phyloP scores from a whole-genome alignment of 2,113 vertebrate species.

The Microtus montanus region DNA sequence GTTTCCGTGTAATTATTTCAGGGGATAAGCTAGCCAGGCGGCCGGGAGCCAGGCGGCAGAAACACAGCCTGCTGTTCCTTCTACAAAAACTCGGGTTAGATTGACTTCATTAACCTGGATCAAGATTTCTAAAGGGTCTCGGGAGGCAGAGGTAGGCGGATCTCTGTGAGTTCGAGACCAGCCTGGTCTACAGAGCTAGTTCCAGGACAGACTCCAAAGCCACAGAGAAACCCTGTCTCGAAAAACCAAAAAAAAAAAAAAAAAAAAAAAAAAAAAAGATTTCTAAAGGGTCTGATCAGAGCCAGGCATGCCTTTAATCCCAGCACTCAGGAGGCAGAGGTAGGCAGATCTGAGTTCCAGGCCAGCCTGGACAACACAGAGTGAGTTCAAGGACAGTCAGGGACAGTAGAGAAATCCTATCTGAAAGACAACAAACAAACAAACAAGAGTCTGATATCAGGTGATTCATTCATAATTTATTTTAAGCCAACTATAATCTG shows the following conservation, averaged over 20 bases:
- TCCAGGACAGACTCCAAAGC: too few relatives aligned
- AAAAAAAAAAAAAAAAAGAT: background rate
- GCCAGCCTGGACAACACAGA: background rate
- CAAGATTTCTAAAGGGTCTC: background rate
- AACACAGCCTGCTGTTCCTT: too few relatives aligned
- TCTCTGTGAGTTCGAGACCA: too few relatives aligned
- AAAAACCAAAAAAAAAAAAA: too few relatives aligned
- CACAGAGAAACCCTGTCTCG: too few relatives aligned
- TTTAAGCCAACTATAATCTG: background rate
- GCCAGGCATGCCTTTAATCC: background rate
- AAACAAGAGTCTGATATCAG: background rate
- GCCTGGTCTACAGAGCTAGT: too few relatives aligned
- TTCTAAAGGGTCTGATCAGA: background rate
- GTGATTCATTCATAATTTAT: background rate
- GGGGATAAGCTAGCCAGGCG: too few relatives aligned
- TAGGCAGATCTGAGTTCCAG: background rate
- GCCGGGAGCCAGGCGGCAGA: too few relatives aligned
- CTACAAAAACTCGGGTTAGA: background rate
- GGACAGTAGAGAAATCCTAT: background rate
- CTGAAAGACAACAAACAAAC: background rate
- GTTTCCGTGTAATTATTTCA: too few relatives aligned
- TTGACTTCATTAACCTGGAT: background rate
- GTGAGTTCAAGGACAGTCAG: background rate
- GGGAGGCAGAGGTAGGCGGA: too few relatives aligned
- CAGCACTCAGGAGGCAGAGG: too few relatives aligned